These are phyloP conservation scores for Mermis nigrescens DNA, from an alignment of 2,888 invertebrate genomes.

Conservation along the genomic window DNA sequence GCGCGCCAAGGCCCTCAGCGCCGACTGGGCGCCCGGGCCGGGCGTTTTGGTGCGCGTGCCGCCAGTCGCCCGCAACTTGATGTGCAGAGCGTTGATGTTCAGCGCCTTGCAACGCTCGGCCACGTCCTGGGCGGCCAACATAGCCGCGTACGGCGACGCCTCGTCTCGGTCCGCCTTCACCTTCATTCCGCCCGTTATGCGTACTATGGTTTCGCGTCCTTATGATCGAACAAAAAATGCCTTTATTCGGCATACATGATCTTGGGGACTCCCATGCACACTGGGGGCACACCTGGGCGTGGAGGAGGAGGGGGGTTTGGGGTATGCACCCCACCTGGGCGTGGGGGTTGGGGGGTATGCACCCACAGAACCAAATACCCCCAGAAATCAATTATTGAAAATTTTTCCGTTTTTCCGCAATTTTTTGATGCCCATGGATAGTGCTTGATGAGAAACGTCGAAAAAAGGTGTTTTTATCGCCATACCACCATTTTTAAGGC, in stretches of 20 bases:
- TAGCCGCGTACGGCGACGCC: constrained; percentile 98
- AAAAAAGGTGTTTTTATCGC: no score
- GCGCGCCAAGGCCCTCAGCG: constrained; percentile 87
- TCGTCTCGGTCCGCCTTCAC: constrained; percentile 99
- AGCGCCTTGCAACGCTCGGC: constrained; percentile 84
- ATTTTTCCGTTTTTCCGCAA: no score
- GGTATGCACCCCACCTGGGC: no score
- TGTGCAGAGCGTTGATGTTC: constrained; percentile 92
- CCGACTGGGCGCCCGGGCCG: constrained; percentile 83
- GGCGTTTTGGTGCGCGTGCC: constrained; percentile 41
- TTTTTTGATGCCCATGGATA: no score
- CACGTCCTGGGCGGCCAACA: constrained; percentile 99
- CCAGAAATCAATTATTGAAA: no score
- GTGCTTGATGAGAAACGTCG: no score
- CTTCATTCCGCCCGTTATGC: constrained; percentile 85
- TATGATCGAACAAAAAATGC: neutral
- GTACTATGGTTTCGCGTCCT: constrained; percentile 41
- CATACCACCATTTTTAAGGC: no score
- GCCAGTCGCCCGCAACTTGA: constrained; percentile 91
- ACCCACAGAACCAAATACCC: no score
- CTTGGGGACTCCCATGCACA: neutral
- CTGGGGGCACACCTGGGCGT: no score
- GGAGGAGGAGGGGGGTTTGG: no score
- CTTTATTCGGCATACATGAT: neutral
- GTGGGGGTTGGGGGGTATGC: no score